These are phyloP conservation scores for Tinea pellionella DNA, from an alignment of 2,888 invertebrate genomes.

Conservation along the genomic window DNA sequence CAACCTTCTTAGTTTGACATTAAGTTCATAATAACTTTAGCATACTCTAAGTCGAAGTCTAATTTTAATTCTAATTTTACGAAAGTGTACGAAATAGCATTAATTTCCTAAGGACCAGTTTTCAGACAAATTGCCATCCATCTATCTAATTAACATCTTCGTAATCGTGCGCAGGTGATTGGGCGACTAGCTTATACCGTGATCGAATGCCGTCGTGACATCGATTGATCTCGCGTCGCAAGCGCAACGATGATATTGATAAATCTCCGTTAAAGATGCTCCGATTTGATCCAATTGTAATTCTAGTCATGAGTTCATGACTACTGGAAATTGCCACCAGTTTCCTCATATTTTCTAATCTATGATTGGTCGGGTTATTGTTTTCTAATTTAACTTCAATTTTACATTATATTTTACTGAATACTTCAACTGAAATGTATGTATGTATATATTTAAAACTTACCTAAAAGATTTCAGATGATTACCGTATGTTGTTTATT, in stretches of 20 bases:
- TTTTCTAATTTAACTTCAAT: neutral
- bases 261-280: neutral
- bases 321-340: neutral
- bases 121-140: slow-evolving; percentile 32
- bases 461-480: too few relatives aligned
- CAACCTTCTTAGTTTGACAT: too few relatives aligned
- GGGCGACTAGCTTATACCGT: neutral
- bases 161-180: slow-evolving; percentile 14
- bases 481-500: too few relatives aligned
- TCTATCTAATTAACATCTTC: slow-evolving; percentile 20
- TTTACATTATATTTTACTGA: neutral
- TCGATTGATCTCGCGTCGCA: slow-evolving; percentile 17
- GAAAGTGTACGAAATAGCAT: too few relatives aligned
- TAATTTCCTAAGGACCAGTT: slow-evolving; percentile 25
- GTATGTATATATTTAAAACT: too few relatives aligned
- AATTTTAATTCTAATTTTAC: too few relatives aligned
- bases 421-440: neutral
- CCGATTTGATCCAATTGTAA: neutral
- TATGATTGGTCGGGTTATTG: too few relatives aligned
- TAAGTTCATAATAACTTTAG: too few relatives aligned
- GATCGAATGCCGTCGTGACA: slow-evolving; percentile 20
- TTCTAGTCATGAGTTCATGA: neutral
- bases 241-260: neutral
- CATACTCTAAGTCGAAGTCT: too few relatives aligned
- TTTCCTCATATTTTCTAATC: neutral